Evolutionary conservation across 2,113 vertebrate genomes (phyloP).

Genomic region (Electrona antarctica): DNA sequence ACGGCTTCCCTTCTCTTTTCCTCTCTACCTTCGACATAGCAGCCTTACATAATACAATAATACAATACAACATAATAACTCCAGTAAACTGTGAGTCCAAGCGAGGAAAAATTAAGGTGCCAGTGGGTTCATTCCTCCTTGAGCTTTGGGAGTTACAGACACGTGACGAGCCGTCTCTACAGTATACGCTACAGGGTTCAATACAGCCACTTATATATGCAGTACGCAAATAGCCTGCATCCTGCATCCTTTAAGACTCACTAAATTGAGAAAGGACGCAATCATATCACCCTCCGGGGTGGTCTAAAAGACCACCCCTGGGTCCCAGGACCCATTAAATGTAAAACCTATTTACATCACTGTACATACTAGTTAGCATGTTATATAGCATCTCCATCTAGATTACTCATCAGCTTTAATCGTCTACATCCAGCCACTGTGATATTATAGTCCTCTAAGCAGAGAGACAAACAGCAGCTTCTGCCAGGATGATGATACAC

Average conservation of each 20-base stretch:
- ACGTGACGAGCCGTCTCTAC: not conserved
- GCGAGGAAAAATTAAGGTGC: not conserved
- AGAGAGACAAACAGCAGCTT: conserved; percentile 13
- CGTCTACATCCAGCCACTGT: conserved; percentile 66
- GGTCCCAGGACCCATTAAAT: too few species aligned
- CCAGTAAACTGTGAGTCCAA: not conserved
- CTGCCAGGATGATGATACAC: conserved; percentile 4
- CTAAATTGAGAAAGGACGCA: too few species aligned
- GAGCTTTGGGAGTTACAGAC: not conserved
- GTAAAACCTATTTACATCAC: too few species aligned
- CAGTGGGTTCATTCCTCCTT: not conserved
- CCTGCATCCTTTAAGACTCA: too few species aligned
- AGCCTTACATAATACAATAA: not conserved
- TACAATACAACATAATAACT: not conserved
- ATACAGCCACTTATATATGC: too few species aligned
- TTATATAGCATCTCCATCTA: conserved; percentile 20
- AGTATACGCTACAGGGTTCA: not conserved
- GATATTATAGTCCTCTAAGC: conserved; percentile 50
- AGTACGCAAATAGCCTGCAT: too few species aligned
- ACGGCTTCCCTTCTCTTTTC: too few species aligned
- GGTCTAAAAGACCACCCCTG: too few species aligned
- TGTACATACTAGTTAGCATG: conserved; percentile 21
- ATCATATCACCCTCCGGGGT: too few species aligned
- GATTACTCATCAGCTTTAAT: conserved; percentile 70
- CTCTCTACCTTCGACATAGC: not conserved